These are phyloP conservation scores for Temnopleurus reevesii DNA, from an alignment of 53 echinoderm and acorn worm genomes.

Conservation along the genomic window DNA sequence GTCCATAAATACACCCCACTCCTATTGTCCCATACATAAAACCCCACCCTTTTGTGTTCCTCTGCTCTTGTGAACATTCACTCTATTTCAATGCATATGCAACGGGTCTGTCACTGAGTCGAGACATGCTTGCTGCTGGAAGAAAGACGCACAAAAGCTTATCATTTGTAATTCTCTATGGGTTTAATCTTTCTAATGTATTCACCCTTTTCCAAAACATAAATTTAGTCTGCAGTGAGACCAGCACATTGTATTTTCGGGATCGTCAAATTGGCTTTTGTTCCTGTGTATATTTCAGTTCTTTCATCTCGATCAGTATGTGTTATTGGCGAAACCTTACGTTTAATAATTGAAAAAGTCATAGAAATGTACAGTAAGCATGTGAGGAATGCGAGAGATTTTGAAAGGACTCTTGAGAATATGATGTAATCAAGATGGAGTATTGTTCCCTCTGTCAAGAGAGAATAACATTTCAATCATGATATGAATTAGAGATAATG, in stretches of 20 bases:
- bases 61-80: background rate
- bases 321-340: background rate
- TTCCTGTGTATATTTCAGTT: background rate
- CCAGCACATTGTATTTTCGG: background rate
- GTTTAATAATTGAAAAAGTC: background rate
- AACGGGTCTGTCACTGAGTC: slow-evolving; percentile 4
- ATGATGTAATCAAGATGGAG: background rate
- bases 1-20: slow-evolving; percentile 1
- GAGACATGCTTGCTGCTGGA: background rate
- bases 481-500: background rate
- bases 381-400: background rate
- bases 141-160: background rate
- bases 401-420: background rate
- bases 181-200: background rate
- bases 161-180: slow-evolving; percentile 12
- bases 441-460: background rate
- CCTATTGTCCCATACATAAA: background rate
- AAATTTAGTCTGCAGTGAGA: too few relatives aligned
- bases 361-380: background rate
- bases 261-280: background rate
- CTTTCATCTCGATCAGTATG: background rate
- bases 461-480: background rate
- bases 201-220: background rate
- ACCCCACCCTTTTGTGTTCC: slow-evolving; percentile 4
- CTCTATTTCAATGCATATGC: background rate